These are phyloP conservation scores for Diadegma fenestrale DNA, from an alignment of 2,888 invertebrate species.

Conservation along the genomic window DNA sequence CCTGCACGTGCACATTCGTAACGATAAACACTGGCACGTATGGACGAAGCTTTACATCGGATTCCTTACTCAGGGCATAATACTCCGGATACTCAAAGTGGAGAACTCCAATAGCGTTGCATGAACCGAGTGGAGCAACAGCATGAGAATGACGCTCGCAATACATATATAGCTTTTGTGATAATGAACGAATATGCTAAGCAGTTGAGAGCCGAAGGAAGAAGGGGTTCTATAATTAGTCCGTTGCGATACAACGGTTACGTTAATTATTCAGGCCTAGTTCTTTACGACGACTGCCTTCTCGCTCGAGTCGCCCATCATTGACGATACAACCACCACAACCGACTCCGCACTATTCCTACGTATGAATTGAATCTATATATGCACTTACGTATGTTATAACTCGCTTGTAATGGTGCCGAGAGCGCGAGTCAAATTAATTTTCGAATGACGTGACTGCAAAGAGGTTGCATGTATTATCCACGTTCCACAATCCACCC, in stretches of 20 bases:
- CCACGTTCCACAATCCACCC: constrained; percentile 69
- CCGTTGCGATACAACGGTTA: constrained; percentile 78
- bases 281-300: constrained; percentile 75
- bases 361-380: background rate
- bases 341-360: constrained; percentile 21
- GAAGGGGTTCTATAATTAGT: constrained; percentile 80
- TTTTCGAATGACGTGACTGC: constrained; percentile 81
- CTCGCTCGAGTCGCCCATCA: constrained; percentile 70
- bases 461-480: constrained; percentile 81
- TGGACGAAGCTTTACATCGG: constrained; percentile 69
- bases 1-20: background rate
- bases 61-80: constrained; percentile 49
- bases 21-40: background rate
- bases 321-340: constrained; percentile 46
- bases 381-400: constrained; percentile 3
- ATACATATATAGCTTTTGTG: constrained; percentile 45
- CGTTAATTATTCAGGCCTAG: constrained; percentile 82
- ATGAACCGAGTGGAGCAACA: constrained; percentile 49
- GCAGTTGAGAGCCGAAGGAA: constrained; percentile 76
- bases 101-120: constrained; percentile 51
- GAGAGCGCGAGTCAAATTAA: constrained; percentile 76
- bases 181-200: constrained; percentile 83
- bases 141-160: background rate
- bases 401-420: constrained; percentile 37
- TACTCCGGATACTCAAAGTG: constrained; percentile 56